Base-by-base conservation (phyloP, 2,113 vertebrate genomes). In the Eonycteris spelaea region DNA sequence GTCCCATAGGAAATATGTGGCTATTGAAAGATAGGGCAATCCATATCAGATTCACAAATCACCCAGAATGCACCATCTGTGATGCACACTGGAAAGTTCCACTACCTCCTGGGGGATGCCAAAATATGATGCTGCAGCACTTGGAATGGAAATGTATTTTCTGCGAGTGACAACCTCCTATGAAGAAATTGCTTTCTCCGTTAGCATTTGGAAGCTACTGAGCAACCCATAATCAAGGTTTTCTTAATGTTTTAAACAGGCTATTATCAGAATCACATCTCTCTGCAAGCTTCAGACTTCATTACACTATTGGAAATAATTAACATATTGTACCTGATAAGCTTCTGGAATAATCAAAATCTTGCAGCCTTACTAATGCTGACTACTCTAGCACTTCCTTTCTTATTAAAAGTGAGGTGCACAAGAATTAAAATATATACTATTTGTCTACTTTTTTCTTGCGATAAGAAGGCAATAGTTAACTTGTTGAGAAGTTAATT, bases 281-380 rank as follows among this genome's bases (percentile, higher is more conserved):
- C 97, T 97, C 95, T 95, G 97, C 98, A 98, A 98, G 97, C 97
- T 97, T 98, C 97, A 98, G 97, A 97, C 96, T 98, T 98, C 98
- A 97, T 98, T 98, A 97, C 80, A 87, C 95, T 96, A 96, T 98
- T 98, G 97, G 95, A 97, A 98, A 97, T 98, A 98, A 98, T 98
- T 98, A 98, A 94, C 97, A 96, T 98, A 96, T 97, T 98, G 96
- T 97, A 97, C 97, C 98, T 97, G 98, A 98, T 98, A 98, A 98
- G 97, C 93, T 98, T 95, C 97, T 98, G 75, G 94, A 28, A 22
- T 61, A 75, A 97, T 96, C 88, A 95, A 57, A 98, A 95, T 90
- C 43, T 85, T 91, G 86, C 77, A 93, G 55, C 82, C 92, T 96
- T 85, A 48, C 78, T 86, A 87, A 79, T 90, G 74, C 96, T 97